Evolutionary conservation across 2,113 vertebrate genomes (phyloP).

Genomic region (Noctilio leporinus): DNA sequence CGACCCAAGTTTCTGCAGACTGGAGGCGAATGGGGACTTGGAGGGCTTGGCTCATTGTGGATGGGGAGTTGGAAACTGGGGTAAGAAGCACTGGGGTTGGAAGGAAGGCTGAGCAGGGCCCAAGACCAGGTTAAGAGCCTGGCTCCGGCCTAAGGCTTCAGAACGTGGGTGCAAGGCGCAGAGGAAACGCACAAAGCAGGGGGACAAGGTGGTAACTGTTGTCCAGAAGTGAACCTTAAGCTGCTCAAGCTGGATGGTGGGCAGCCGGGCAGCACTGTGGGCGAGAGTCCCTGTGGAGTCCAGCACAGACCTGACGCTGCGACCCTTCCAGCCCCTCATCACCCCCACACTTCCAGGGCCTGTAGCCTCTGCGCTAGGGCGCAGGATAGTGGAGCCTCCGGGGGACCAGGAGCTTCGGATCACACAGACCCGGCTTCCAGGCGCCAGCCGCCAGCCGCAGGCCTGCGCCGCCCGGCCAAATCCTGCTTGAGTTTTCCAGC

Average conservation of each 20-base stretch:
- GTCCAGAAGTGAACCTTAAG: not conserved
- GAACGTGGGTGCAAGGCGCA: not conserved
- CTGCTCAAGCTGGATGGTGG: rapidly evolving
- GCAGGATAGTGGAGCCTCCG: not conserved
- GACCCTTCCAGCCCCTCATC: not conserved
- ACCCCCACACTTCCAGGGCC: not conserved
- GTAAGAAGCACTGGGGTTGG: not conserved
- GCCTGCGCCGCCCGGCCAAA: rapidly evolving
- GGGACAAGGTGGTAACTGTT: not conserved
- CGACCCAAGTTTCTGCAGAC: rapidly evolving
- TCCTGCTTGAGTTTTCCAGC: not conserved
- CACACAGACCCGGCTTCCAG: not conserved
- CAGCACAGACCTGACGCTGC: not conserved
- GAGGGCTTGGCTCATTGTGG: not conserved
- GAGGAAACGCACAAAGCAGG: not conserved
- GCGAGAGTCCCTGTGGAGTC: not conserved
- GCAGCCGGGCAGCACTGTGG: rapidly evolving
- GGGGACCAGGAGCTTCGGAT: rapidly evolving
- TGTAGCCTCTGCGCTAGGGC: rapidly evolving
- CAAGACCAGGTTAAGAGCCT: not conserved
- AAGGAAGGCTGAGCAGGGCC: rapidly evolving
- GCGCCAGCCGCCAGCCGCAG: not conserved
- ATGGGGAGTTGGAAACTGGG: too few species aligned
- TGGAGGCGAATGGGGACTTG: not conserved
- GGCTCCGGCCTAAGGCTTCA: rapidly evolving